phyloP scores from a whole-genome alignment of 1,140 invertebrate genomes.

The Neodiprion virginianus region DNA sequence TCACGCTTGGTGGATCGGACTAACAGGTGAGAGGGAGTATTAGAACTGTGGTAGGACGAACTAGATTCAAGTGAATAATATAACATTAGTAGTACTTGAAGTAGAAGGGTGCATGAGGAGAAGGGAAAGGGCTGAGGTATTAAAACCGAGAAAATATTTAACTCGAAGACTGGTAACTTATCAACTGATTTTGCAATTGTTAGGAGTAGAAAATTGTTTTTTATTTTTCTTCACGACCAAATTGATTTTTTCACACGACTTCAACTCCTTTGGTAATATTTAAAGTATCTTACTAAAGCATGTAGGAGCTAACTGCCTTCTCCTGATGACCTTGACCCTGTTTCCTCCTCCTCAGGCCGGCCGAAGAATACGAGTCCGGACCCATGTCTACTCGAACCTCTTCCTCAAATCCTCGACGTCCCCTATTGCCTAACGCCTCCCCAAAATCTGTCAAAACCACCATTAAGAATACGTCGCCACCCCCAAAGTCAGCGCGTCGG shows the following conservation, averaged over 20 bases:
- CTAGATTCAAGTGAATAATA: neutral
- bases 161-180: neutral
- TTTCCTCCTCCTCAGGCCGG: slow-evolving; percentile 44
- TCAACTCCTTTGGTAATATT: too few species aligned
- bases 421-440: slow-evolving; percentile 8
- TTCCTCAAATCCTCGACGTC: neutral
- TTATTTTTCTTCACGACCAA: slow-evolving; percentile 16
- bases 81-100: slow-evolving; percentile 3
- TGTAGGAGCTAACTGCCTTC: slow-evolving; percentile 30
- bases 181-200: neutral
- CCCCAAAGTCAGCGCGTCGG: slow-evolving; percentile 9
- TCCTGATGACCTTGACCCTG: slow-evolving; percentile 42
- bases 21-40: slow-evolving; percentile 39
- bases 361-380: slow-evolving; percentile 30
- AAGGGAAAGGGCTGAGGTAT: slow-evolving; percentile 38
- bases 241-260: too few species aligned
- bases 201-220: neutral
- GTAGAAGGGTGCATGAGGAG: slow-evolving; percentile 38
- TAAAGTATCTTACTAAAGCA: too few species aligned
- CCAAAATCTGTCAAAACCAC: neutral
- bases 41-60: neutral
- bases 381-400: slow-evolving; percentile 9
- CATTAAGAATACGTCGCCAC: neutral
- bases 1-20: slow-evolving; percentile 29
- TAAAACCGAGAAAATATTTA: neutral